phyloP scores from a whole-genome alignment of 2,888 invertebrate genomes.

The Tipula vernalis region DNA sequence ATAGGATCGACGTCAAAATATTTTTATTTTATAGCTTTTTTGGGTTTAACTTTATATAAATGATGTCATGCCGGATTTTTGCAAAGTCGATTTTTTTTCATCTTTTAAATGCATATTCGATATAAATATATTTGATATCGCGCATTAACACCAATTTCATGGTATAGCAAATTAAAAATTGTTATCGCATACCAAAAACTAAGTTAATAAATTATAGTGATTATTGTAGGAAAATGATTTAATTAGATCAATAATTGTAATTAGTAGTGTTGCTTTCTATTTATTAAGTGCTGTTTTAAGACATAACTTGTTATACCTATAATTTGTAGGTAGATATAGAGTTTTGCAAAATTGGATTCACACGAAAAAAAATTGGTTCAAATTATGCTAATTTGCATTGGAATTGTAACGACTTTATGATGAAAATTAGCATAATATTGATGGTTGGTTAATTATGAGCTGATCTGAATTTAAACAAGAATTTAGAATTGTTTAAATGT shows the following conservation, averaged over 20 bases:
- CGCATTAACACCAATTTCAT: not conserved
- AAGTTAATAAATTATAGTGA: not conserved
- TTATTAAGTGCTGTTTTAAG: not conserved
- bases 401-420: not conserved
- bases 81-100: not conserved
- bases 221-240: not conserved
- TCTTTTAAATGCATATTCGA: not conserved
- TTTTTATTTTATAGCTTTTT: not conserved
- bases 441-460: not conserved
- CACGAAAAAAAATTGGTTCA: not conserved
- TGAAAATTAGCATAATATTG: not conserved
- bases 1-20: not conserved
- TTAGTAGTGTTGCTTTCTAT: not conserved
- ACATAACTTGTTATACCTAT: no score
- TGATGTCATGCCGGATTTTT: not conserved
- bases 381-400: not conserved
- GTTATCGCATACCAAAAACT: not conserved
- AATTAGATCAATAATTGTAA: not conserved
- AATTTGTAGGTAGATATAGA: no score
- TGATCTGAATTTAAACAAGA: not conserved
- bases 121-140: not conserved
- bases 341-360: not conserved
- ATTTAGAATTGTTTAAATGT: not conserved
- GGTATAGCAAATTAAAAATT: not conserved
- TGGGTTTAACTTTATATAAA: not conserved